These are phyloP conservation scores for Hypena proboscidalis DNA, from an alignment of 2,888 invertebrate species.

Conservation along the genomic window DNA sequence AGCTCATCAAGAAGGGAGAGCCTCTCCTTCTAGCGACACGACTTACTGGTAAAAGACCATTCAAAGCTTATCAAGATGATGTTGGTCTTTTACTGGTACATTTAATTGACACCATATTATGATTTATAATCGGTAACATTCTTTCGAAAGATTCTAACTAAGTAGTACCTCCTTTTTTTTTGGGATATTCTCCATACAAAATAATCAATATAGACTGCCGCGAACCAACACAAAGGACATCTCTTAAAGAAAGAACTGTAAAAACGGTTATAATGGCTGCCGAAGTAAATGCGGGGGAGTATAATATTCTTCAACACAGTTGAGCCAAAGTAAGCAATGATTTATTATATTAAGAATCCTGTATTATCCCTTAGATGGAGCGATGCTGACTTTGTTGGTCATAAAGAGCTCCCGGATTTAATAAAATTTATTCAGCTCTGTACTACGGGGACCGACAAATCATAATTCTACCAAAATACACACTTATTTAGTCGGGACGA, in stretches of 20 bases:
- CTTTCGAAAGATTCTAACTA: too few species aligned
- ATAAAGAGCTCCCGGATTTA: conserved; percentile 80
- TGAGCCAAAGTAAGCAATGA: conserved; percentile 59
- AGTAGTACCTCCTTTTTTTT: too few species aligned
- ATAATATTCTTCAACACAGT: conserved; percentile 49
- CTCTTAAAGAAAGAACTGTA: conserved; percentile 25
- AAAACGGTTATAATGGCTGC: conserved; percentile 40
- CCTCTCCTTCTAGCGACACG: too few species aligned
- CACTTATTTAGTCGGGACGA: conserved; percentile 78
- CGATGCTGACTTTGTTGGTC: conserved; percentile 73
- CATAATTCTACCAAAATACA: conserved; percentile 78
- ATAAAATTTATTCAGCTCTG: conserved; percentile 81
- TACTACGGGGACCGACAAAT: conserved; percentile 79
- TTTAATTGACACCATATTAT: too few species aligned
- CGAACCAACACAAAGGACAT: conserved; percentile 34
- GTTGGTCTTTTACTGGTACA: too few species aligned
- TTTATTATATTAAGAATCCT: conserved; percentile 74
- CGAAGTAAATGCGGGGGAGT: conserved; percentile 40
- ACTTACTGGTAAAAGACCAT: too few species aligned
- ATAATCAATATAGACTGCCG: too few species aligned
- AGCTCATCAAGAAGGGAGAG: too few species aligned
- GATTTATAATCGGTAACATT: too few species aligned
- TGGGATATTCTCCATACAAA: too few species aligned
- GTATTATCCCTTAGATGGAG: conserved; percentile 62
- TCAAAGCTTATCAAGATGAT: too few species aligned